A percentile compares a stretch with the other conserved stretches of the same genome.
These are phyloP conservation scores for Monochamus saltuarius DNA, from an alignment of 1,140 invertebrate genomes.

Conservation along the genomic window DNA sequence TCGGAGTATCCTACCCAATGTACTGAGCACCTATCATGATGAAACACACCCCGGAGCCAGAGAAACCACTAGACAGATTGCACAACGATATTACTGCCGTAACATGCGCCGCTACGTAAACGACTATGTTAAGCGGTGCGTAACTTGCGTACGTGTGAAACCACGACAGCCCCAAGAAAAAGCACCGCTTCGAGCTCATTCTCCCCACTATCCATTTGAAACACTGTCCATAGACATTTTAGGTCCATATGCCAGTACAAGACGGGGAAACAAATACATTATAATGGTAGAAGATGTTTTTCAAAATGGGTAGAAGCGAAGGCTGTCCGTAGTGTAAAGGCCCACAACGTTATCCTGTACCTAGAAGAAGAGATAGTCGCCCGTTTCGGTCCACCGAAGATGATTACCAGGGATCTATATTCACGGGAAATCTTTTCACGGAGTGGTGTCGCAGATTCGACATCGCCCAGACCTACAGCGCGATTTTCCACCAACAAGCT, in stretches of 20 bases:
- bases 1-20: too few relatives aligned
- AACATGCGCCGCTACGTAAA: too few relatives aligned
- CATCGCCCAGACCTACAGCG: too few relatives aligned
- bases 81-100: too few relatives aligned
- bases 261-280: conserved; percentile 2
- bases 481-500: too few relatives aligned
- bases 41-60: too few relatives aligned
- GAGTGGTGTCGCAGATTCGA: too few relatives aligned
- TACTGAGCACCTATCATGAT: too few relatives aligned
- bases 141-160: background rate
- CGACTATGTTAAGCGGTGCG: background rate
- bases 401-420: too few relatives aligned
- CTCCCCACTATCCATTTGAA: conserved; percentile 38
- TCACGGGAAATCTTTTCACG: too few relatives aligned
- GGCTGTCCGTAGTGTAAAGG: background rate
- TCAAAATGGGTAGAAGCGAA: conserved; percentile 13
- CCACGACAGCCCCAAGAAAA: background rate
- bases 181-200: background rate
- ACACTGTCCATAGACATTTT: background rate
- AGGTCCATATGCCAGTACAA: background rate
- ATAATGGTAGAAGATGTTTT: conserved; percentile 10
- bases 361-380: background rate
- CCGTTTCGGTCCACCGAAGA: too few relatives aligned
- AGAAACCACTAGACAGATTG: too few relatives aligned
- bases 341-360: background rate